Base-by-base conservation (phyloP, 2,888 invertebrate genomes). In the Drosophila vallismaia region DNA sequence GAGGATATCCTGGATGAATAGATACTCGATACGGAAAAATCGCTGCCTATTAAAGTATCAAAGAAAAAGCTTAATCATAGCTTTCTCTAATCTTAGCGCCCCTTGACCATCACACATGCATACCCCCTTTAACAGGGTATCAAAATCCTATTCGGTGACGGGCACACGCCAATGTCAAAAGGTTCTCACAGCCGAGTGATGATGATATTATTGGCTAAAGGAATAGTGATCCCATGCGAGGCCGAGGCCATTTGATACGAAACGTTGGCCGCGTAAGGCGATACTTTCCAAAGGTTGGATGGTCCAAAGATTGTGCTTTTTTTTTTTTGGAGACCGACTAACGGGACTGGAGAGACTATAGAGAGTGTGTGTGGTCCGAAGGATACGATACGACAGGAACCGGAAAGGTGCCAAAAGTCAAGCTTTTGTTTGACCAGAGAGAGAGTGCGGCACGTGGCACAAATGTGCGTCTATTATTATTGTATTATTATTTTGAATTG, bases 101-200 rank as follows among this genome's bases (percentile, higher is more conserved):
- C 0, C 19, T 19, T 14, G 2, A 19, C 19, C 19, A 1, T 2
- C 19, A 10, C 33, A 1, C 10, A 2, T 33, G n/a, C 7, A 58
- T 38, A 40, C 46, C 40, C 26, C 6, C 0, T 1, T 0, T 31
- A 31, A 31, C 4, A 63, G 64, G 64, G 64, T 64, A 60, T 46
- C 14, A 4, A 26, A 19, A 38, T 14, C 45, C 24, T 26, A 9
- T 68, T 42, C 33, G 26, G 28, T 60, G 2, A 19, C 19, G 67
- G 80, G 81, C 82, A 82, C 86, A 85, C 86, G 86, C 86, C 86
- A 82, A 83, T 82, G 80, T 72, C 74, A 80, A 82, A 80, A 82
- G 85, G 77, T 80, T 79, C 83, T 77, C 79, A 79, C 67, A 69
- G 64, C 63, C 64, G 57, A 53, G 44, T 52, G 46, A 31, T 33